Evolutionary conservation across 2,797 vertebrate species (phyloP).

Genomic region (Liparis tanakae): DNA sequence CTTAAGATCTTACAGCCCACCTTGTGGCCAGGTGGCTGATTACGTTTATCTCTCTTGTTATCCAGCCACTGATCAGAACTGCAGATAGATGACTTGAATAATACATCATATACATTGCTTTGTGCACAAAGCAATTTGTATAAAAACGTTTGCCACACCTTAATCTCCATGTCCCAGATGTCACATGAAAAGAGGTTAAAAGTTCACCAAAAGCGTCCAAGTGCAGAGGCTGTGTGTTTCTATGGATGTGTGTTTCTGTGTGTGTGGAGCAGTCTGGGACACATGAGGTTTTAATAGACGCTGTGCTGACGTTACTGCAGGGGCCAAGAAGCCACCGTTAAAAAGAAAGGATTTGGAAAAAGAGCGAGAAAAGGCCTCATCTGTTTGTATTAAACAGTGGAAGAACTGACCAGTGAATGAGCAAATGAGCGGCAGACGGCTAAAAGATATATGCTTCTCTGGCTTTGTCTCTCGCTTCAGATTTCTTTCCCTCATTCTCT

Average conservation of each 20-base stretch:
- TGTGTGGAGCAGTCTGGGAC: slow-evolving; percentile 55
- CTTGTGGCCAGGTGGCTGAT: slow-evolving; percentile 40
- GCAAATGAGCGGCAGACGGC: slow-evolving; percentile 67
- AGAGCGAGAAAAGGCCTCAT: slow-evolving; percentile 66
- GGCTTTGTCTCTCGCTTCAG: slow-evolving; percentile 26
- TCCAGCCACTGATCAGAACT: slow-evolving; percentile 39
- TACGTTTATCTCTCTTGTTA: slow-evolving; percentile 53
- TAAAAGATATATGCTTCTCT: slow-evolving; percentile 61
- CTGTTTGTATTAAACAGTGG: slow-evolving; percentile 73
- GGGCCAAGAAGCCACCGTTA: slow-evolving; percentile 72
- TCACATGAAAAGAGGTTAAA: slow-evolving; percentile 73
- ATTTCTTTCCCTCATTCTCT: slow-evolving; percentile 37
- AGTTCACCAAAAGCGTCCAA: slow-evolving; percentile 69
- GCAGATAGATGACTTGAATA: slow-evolving; percentile 47
- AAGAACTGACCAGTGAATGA: slow-evolving; percentile 74
- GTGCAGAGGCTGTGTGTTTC: slow-evolving; percentile 36
- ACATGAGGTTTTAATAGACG: slow-evolving; percentile 80
- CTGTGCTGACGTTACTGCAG: slow-evolving; percentile 69
- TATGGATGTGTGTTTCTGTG: slow-evolving; percentile 13
- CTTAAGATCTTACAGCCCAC: slow-evolving; percentile 35
- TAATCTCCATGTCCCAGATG: slow-evolving; percentile 41
- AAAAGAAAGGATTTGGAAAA: slow-evolving; percentile 73
- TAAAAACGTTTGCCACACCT: slow-evolving; percentile 22
- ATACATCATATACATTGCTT: slow-evolving; percentile 26
- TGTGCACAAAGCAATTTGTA: not conserved